Base-by-base conservation (phyloP, 2,797 vertebrate species). In the Enteromius thamalakanensis region DNA sequence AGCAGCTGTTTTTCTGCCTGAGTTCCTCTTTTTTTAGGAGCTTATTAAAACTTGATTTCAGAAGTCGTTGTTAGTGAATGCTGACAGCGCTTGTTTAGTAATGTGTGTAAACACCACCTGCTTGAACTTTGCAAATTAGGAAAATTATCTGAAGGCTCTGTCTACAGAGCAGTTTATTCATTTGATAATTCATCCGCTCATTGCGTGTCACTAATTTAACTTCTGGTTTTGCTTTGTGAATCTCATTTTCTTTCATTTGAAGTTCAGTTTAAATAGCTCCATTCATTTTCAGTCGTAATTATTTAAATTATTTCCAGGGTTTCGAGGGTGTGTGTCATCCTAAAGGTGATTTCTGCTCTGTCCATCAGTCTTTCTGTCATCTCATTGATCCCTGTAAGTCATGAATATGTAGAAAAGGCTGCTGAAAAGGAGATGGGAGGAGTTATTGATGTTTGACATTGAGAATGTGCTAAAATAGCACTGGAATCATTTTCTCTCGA, bases 311-410 rank as follows among this genome's bases (percentile, higher is more conserved):
- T 74, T 64, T 64, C 42, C 69, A 70, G 49, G 64, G 65, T 49
- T 69, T 55, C 9, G 49, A 49, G 69, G 69, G 80, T 14, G 17
- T 69, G 32, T 74, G 67, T 53, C 40, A 0, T 80, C 71, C 55
- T 58, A 81, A 55, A 79, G 72, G 82, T 60, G 80, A 83, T 80
- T 88, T 88, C 87, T 14, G 49, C 26, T 37, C 26, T 89, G 90
- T 90, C 86, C 32, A 93, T 94, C 91, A 81, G 90, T 94, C 93
- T 94, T 92, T 88, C 91, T 94, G 92, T 93, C 92, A 88, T 87
- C 79, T 88, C 91, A 94, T 93, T 93, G 93, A 94, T 94, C 90
- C 82, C 79, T 42, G 83, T 62, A 26, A 70, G 90, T 93, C 90
- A 94, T 94, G 93, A 92, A 94, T 92, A 94, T 93, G 91, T 88